Evolutionary conservation across 2,888 invertebrate species (phyloP), one percentile per base, ranked within the genome.

Genomic region (Drosophila anomalipes): DNA sequence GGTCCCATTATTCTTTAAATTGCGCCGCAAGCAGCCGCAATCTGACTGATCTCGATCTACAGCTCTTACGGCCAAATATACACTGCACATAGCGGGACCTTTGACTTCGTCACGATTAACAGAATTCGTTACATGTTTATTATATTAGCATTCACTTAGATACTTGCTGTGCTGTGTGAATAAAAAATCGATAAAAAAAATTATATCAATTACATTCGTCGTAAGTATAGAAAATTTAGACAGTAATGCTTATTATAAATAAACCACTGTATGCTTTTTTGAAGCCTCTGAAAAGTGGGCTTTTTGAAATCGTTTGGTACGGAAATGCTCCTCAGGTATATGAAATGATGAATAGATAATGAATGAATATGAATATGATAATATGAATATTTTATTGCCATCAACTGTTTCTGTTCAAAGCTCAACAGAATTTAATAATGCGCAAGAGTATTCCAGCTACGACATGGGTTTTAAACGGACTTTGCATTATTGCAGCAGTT

Each of bases 1-100:
- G 82, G 67, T 57, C 71, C 77, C 84, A 89, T 89, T 89, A 85
- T 88, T 89, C 88, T 85, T 89, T 73, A 80, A 85, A 85, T 83
- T 89, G 83, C 85, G 90, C 90, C 90, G 85, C 84, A 63, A 74
- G 62, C 80, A 69, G 71, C 69, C 63, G 65, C 82, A 79, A 79
- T 80, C 74, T 74, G 82, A 74, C 78, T 79, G 79, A 79, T 79
- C 79, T 77, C 79, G 74, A 79, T 77, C 79, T 81, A 44, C 56
- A 63, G 68, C 77, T 77, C 59, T 68, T 58, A 64, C 51, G 51
- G 51, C 7, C 37, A 33, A 62, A 65, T 35, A 49, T 77, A 76
- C 78, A 16, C 81, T 81, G 47, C 35, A 1, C 12, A 19, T 37
- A 16, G 33, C 26, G 47, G 16, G 10, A 41, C n/a, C 37, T 33